Base-by-base conservation (phyloP, 2,797 vertebrate species). In the Cossypha polioptera region DNA sequence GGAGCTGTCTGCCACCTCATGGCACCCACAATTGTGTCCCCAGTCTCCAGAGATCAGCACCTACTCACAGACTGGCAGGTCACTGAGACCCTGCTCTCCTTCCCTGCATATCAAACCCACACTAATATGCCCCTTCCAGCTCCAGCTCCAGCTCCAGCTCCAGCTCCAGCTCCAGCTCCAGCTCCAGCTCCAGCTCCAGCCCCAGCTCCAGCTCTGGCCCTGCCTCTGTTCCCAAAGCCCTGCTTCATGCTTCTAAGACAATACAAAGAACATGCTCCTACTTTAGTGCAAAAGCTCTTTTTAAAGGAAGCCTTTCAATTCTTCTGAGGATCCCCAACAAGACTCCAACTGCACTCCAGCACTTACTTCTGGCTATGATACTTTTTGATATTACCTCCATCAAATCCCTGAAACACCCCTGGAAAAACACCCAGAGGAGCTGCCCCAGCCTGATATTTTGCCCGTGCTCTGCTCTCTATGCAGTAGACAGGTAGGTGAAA, bases 401-500 rank as follows among this genome's bases (percentile, higher is more conserved):
- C 25, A 90, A 83, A 90, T 71, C 45, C 61, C 24, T 18, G 61
- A 82, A 94, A 80, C 1, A 50, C 0, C 9, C 29, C 31, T 54
- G 24, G 21, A 75, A 75, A 68, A 87, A 31, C 11, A 58, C 59
- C 20, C 0, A 0, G 26, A 86, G 69, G 66, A 84, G n/a, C 55
- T 94, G 40, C 62, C 26, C 51, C 16, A 81, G 47, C 42, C 53
- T 55, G 58, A 36, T 20, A 40, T 21, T 31, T 5, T 42, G 26
- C 19, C 72, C 48, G 11, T 5, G 21, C 26, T 92, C 48, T 86
- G 51, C 48, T 81, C 21, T 81, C n/a, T 0, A 1, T 0, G 2
- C n/a, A 29, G n/a, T 9, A 92, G 73, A 50, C 48, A 86, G 45
- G 53, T 28, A 91, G 92, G 91, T 91, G 87, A 95, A 95, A 94